Evolutionary conservation across 2,888 invertebrate genomes (phyloP).

Genomic region (Bombylius discolor): DNA sequence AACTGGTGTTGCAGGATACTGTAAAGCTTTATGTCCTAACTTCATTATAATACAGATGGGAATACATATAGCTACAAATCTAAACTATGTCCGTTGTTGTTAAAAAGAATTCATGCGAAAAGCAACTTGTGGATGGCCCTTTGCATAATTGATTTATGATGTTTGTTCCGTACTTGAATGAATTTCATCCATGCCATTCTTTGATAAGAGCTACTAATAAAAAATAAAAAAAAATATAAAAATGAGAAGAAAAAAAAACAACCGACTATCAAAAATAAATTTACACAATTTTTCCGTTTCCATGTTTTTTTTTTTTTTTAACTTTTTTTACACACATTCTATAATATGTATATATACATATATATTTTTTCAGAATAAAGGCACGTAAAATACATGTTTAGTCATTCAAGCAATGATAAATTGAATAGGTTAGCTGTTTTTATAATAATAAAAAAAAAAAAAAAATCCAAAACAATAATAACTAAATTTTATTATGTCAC

Average conservation of each 20-base stretch:
- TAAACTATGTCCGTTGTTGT: neutral
- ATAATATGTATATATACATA: no score
- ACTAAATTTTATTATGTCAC: no score
- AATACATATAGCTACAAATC: no score
- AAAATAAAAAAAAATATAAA: neutral
- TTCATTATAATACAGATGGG: no score
- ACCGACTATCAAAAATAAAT: neutral
- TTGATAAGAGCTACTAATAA: no score
- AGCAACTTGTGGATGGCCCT: slow-evolving; percentile 9
- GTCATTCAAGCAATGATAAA: neutral
- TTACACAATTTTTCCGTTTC: neutral
- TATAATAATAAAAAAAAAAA: no score
- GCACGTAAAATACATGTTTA: neutral
- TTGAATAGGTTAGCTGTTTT: neutral
- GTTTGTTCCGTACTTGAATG: slow-evolving; percentile 6
- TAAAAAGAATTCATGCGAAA: neutral
- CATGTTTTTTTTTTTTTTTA: neutral
- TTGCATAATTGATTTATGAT: slow-evolving; percentile 13
- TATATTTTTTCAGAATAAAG: neutral
- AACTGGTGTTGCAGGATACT: no score
- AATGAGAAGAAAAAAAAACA: neutral
- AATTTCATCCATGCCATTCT: no score
- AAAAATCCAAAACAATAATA: no score
- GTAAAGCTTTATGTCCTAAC: no score
- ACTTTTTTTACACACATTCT: neutral